Percentiles rank a stretch among this genome's conserved stretches.
Evolutionary conservation across 1,140 invertebrate genomes (phyloP).

Genomic region (Drosophila leontia): DNA sequence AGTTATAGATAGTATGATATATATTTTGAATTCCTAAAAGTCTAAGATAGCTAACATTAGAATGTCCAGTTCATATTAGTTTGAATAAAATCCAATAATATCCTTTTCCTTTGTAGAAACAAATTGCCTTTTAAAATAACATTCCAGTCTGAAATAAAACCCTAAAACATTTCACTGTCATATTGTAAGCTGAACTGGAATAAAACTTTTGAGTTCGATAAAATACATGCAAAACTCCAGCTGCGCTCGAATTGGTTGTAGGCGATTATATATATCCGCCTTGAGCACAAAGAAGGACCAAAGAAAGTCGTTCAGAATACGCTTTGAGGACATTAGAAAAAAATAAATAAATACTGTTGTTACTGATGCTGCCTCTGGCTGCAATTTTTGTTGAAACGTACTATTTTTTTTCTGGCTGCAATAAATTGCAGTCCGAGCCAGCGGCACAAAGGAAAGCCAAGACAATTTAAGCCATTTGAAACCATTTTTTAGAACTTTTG

Average conservation of each 20-base stretch:
- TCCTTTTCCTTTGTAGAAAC: background rate
- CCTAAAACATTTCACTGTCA: background rate
- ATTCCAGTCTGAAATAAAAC: background rate
- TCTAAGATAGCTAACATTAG: too few species aligned
- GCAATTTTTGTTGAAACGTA: constrained; percentile 17
- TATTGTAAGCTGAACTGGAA: background rate
- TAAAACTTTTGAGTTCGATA: background rate
- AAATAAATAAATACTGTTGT: constrained; percentile 33
- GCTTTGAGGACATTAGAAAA: constrained; percentile 26
- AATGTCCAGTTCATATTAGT: background rate
- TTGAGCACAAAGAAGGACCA: constrained; percentile 14
- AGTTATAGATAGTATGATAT: too few species aligned
- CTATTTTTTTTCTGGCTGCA: constrained; percentile 1
- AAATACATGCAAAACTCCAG: background rate
- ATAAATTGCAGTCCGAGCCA: constrained; percentile 18
- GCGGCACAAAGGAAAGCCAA: constrained; percentile 2
- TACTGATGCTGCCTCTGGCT: constrained; percentile 19
- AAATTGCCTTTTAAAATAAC: background rate
- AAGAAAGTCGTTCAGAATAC: constrained; percentile 3
- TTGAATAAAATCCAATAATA: background rate
- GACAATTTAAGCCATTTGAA: constrained; percentile 2
- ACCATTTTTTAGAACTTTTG: background rate
- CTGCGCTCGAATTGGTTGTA: constrained; percentile 5
- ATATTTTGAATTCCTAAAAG: background rate
- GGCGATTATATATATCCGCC: constrained; percentile 21